Percentiles rank a stretch among this genome's conserved stretches.
Evolutionary conservation across 2,797 vertebrate genomes (phyloP).

Genomic region (Cyclopterus lumpus): DNA sequence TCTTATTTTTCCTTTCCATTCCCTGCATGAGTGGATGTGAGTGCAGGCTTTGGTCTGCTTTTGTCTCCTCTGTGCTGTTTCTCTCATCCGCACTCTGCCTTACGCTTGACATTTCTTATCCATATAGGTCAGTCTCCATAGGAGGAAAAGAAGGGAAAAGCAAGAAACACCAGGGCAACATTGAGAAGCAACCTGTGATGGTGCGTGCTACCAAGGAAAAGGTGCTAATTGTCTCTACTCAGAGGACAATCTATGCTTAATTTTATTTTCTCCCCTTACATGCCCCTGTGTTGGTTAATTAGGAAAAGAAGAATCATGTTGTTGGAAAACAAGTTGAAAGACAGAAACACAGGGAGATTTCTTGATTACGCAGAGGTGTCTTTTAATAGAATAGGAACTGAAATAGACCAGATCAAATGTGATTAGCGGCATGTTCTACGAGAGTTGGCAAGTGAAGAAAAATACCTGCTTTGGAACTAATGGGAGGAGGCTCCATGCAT

Average conservation of each 20-base stretch:
- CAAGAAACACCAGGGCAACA: slow-evolving; percentile 49
- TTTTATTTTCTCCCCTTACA: slow-evolving; percentile 41
- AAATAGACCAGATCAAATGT: slow-evolving; percentile 66
- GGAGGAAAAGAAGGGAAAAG: slow-evolving; percentile 39
- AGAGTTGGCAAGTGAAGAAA: slow-evolving; percentile 57
- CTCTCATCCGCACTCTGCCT: slow-evolving; percentile 72
- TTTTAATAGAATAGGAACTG: slow-evolving; percentile 64
- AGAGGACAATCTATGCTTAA: slow-evolving; percentile 44
- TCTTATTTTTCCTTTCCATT: slow-evolving; percentile 76
- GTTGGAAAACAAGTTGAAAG: slow-evolving; percentile 36
- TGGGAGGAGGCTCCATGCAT: slow-evolving; percentile 60
- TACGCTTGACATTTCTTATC: slow-evolving; percentile 81
- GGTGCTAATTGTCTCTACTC: slow-evolving; percentile 73
- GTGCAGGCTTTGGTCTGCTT: slow-evolving; percentile 75
- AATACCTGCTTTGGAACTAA: slow-evolving; percentile 68
- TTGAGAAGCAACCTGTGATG: slow-evolving; percentile 61
- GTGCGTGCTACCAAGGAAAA: slow-evolving; percentile 57
- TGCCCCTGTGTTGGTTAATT: slow-evolving; percentile 68
- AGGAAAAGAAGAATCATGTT: slow-evolving; percentile 66
- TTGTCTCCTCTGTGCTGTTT: slow-evolving; percentile 71
- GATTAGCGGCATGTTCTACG: slow-evolving; percentile 57
- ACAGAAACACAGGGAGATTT: slow-evolving; percentile 36
- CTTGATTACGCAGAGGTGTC: slow-evolving; percentile 63
- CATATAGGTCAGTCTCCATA: slow-evolving; percentile 83
- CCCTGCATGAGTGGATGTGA: slow-evolving; percentile 79